Base-by-base conservation (phyloP, 2,113 vertebrate species). In the Hippopotamus amphibius region DNA sequence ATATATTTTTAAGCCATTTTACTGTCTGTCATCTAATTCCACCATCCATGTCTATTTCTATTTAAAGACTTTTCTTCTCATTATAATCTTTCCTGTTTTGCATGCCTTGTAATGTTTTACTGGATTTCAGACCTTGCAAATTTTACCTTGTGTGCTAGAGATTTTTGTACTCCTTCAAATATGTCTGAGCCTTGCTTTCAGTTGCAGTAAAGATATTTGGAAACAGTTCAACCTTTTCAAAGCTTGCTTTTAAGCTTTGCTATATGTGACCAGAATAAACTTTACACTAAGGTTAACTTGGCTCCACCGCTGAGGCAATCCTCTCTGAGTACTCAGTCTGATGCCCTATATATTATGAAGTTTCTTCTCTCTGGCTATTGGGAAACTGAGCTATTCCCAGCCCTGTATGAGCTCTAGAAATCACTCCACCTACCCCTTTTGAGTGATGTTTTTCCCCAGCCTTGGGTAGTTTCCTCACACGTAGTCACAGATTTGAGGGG, bases 401-500 rank as follows among this genome's bases (percentile, higher is more conserved):
- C 63, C 41, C 59, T 59, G 6, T 66, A 16, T 82, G 87, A 96
- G 28, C 53, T 69, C 77, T 91, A 88, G 76, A 95, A 93, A 77
- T 84, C 33, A 26, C 41, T 66, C 61, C 46, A 66, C 65, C 33
- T 91, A 83, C 26, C 59, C 37, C 66, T 95, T 96, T 76, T 76
- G 57, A 71, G 19, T 76, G 14, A 50, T 88, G 37, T 95, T 43
- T 63, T 91, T 79, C 68, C 26, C 48, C 48, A 93, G 5, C 28
- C n/a, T 61, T 79, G 30, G 8, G n/a, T 33, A 90, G 12, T 57
- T 87, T 79, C 30, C 55, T 71, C 30, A 76, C 17, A 72, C 37
- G 16, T 33, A 87, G 17, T 30, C 41, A 91, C 91, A 50, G 46
- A 30, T 22, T 79, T 88, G 33, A 91, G 43, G 41, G 26, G 14